Evolutionary conservation across 2,797 vertebrate species (phyloP), one percentile per base, ranked within the genome.

Genomic region (Hydrolagus colliei): DNA sequence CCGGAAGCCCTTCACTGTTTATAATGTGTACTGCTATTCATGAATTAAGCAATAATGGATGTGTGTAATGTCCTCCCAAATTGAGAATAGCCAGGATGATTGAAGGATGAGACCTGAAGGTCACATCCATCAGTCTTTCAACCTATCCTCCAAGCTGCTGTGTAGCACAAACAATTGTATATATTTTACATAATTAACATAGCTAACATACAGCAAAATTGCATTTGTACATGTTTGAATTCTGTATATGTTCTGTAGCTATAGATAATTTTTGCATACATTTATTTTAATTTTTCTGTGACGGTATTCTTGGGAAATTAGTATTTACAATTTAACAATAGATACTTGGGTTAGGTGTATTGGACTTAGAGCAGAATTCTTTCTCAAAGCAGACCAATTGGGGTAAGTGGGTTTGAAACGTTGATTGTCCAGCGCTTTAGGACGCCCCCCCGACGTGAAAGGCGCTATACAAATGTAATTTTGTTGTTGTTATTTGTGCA

Each of bases 111-210:
- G 75, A 77, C 2, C 52, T 77, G 52, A 77, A 77, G 75, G 52
- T 77, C 18, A 11, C 75, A 77, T 59, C 41, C 75, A 77, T 77
- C 41, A 77, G 52, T 77, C 74, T 76, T 76, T 76, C 75, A 76
- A 32, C 9, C 73, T 35, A 35, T 74, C 73, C 73, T 74, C 73
- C 18, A 20, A 77, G 14, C 14, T 61, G 61, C 41, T 1, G 1
- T 77, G 9, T 5, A 9, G 13, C 59, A 59, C 74, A 76, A 76
- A 76, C 59, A 76, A 18, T 77, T 77, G 32, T 9, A n/a, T 52
- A 61, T 10, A 61, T 77, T 77, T 77, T 18, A 52, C 75, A n/a
- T 77, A 77, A n/a, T 35, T 77, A 61, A 18, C 18, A 20, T 52
- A 77, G 75, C 75, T 77, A 20, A 61, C 75, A 20, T 77, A 77